These are phyloP conservation scores for Sinodicranocentrus sp. DNA, from an alignment of 2,888 invertebrate genomes.

Conservation along the genomic window DNA sequence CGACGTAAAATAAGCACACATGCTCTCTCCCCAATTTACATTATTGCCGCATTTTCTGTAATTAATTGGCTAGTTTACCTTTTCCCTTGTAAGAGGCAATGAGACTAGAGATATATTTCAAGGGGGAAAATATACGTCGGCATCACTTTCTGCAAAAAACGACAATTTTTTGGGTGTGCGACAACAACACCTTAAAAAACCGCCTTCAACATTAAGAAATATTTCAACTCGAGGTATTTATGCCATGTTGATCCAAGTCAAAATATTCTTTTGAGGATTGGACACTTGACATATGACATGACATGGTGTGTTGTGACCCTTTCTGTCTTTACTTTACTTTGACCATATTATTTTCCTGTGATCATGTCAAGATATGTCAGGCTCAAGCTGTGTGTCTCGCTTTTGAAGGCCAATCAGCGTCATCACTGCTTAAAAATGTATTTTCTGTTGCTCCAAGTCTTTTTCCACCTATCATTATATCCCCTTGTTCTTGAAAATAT, in stretches of 20 bases:
- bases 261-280: not conserved
- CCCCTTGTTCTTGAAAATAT: no score
- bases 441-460: not conserved
- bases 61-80: conserved; percentile 51
- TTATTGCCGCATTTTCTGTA: conserved; percentile 24
- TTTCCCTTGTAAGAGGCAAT: not conserved
- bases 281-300: conserved; percentile 13
- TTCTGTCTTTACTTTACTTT: not conserved
- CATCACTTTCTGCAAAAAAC: conserved; percentile 24
- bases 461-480: not conserved
- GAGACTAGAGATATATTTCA: not conserved
- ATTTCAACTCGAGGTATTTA: not conserved
- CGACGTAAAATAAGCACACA: not conserved
- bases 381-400: conserved; percentile 22
- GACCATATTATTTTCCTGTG: not conserved
- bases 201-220: not conserved
- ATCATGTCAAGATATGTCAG: conserved; percentile 36
- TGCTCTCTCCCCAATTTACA: not conserved
- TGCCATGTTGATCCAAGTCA: not conserved
- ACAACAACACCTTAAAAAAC: not conserved
- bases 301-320: conserved; percentile 1
- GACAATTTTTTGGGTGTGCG: conserved; percentile 15
- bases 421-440: not conserved
- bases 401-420: conserved; percentile 20
- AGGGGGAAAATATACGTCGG: not conserved